Evolutionary conservation across 2,797 vertebrate species (phyloP).

Genomic region (Tapera naevia): DNA sequence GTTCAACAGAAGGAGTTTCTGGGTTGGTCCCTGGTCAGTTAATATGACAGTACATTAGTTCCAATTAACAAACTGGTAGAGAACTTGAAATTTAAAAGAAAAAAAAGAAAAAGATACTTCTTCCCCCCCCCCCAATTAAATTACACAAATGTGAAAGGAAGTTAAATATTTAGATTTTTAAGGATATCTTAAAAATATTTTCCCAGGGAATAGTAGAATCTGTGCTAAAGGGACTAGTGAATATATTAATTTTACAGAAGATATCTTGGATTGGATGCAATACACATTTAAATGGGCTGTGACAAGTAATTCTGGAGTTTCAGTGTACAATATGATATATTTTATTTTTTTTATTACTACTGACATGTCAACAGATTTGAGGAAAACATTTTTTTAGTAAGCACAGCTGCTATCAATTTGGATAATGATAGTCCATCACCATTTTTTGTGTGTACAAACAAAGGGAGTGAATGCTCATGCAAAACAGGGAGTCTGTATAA

Average conservation of each 20-base stretch:
- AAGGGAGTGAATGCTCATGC: constrained; percentile 60
- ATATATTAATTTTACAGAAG: constrained; percentile 27
- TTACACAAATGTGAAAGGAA: constrained; percentile 18
- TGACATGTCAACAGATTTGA: constrained; percentile 72
- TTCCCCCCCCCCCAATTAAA: neutral
- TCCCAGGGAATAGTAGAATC: neutral
- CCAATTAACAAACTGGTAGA: neutral
- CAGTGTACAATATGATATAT: constrained; percentile 26
- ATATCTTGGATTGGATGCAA: constrained; percentile 26
- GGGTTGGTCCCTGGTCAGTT: neutral
- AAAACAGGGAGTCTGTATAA: constrained; percentile 51
- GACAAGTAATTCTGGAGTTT: constrained; percentile 56
- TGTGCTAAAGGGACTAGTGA: neutral
- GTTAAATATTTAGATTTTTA: constrained; percentile 59
- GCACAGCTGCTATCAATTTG: constrained; percentile 81
- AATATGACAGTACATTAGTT: neutral
- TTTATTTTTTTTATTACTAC: constrained; percentile 62
- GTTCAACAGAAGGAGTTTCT: neutral
- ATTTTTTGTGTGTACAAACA: constrained; percentile 77
- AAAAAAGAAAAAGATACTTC: neutral
- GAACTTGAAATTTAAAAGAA: neutral
- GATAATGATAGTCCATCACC: constrained; percentile 76
- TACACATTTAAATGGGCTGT: constrained; percentile 39
- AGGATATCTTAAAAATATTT: constrained; percentile 26
- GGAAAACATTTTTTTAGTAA: constrained; percentile 70